Percentiles rank a stretch among this genome's conserved stretches.
phyloP scores from a whole-genome alignment of 1,140 invertebrate genomes.

The Formica exsecta region DNA sequence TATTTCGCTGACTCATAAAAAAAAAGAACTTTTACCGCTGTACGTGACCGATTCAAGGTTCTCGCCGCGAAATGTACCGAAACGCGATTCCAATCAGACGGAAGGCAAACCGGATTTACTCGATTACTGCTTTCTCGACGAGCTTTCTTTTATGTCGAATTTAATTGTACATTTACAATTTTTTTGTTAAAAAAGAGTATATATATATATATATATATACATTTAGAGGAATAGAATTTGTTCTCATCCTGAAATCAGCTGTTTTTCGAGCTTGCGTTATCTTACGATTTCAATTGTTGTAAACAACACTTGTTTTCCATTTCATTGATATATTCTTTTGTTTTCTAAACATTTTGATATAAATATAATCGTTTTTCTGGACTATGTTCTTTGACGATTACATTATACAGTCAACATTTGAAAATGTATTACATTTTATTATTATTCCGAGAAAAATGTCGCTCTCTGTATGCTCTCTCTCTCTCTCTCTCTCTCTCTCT shows the following conservation, averaged over 20 bases:
- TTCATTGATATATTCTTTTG: neutral
- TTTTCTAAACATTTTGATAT: neutral
- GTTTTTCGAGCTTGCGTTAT: neutral
- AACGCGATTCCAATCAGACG: constrained; percentile 31
- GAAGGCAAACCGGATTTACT: constrained; percentile 1
- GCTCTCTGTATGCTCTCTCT: too few relatives aligned
- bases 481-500: neutral
- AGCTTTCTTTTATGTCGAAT: neutral
- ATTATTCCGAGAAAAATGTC: neutral
- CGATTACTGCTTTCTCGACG: neutral
- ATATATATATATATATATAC: neutral
- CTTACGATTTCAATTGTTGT: neutral
- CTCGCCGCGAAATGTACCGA: constrained; percentile 30
- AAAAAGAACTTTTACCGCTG: constrained; percentile 7
- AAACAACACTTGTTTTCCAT: constrained; percentile 8
- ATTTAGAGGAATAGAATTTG: neutral
- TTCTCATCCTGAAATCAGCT: neutral
- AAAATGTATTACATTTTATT: neutral
- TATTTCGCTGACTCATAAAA: constrained; percentile 12
- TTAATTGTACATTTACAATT: neutral
- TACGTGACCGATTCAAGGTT: constrained; percentile 43
- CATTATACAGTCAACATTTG: neutral
- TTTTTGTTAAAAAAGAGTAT: neutral
- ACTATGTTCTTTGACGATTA: neutral
- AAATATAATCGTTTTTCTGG: neutral